Percentiles rank a stretch among this genome's conserved stretches.
phyloP scores from a whole-genome alignment of 1,140 invertebrate species.

The Penaeus indicus region DNA sequence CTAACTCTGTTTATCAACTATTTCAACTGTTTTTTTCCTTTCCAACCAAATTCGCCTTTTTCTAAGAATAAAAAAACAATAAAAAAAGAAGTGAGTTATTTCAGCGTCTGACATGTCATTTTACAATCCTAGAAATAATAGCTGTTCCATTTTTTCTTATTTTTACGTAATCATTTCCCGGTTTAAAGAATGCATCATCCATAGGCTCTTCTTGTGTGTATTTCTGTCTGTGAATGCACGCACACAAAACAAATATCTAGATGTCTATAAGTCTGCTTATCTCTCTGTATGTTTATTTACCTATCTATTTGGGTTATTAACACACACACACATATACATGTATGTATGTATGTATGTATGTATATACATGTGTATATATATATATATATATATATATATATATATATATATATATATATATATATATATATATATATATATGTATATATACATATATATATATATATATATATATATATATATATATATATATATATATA shows the following conservation, averaged over 20 bases:
- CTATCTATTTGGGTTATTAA: not conserved
- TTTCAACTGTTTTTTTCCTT: no score
- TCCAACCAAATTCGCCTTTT: no score
- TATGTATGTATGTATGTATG: not conserved
- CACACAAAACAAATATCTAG: no score
- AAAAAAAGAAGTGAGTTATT: no score
- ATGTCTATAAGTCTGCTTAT: not conserved
- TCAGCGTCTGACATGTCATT: no score
- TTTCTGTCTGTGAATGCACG: not conserved
- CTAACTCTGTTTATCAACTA: no score
- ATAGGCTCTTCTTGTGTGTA: no score
- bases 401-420: not conserved
- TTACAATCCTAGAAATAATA: no score
- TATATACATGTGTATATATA: conserved; percentile 4
- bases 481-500: conserved; percentile 28
- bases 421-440: not conserved
- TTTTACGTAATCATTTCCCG: no score
- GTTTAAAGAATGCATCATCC: no score
- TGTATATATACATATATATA: conserved; percentile 10
- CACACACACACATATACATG: not conserved
- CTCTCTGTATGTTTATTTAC: not conserved
- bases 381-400: conserved; percentile 21
- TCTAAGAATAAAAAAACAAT: no score
- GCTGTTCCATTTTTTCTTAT: no score
- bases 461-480: conserved; percentile 27